A percentile compares a stretch with the other conserved stretches of the same genome.
These are phyloP conservation scores for Pycnonotus jocosus DNA, from an alignment of 2,113 vertebrate genomes.

Conservation along the genomic window DNA sequence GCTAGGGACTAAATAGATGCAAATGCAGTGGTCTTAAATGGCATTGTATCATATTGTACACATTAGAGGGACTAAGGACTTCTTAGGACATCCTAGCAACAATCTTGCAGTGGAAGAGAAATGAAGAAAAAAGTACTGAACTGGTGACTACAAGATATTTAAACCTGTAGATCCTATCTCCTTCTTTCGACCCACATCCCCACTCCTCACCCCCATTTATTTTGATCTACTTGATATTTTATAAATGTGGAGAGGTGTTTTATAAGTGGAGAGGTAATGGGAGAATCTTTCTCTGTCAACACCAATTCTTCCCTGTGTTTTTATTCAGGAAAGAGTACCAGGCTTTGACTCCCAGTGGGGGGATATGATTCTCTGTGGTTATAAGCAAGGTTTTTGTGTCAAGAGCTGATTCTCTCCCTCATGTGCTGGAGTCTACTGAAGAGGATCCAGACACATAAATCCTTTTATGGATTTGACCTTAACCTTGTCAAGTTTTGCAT, in stretches of 20 bases:
- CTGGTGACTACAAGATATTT: not conserved
- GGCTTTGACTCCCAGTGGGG: not conserved
- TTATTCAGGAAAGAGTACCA: not conserved
- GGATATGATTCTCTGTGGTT: not conserved
- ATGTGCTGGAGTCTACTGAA: not conserved
- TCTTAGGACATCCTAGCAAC: not conserved
- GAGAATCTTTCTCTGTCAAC: not conserved
- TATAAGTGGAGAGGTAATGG: not conserved
- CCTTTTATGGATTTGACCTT: constrained; percentile 20
- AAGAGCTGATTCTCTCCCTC: not conserved
- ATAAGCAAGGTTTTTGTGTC: constrained; percentile 5
- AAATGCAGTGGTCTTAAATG: not conserved
- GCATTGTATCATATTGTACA: not conserved
- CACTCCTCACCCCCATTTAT: accelerated
- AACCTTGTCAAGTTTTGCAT: not conserved
- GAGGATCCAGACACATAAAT: constrained; percentile 16
- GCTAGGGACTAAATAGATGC: not conserved
- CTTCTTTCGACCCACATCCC: not conserved
- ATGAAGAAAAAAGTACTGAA: not conserved
- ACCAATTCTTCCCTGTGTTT: not conserved
- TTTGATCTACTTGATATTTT: not conserved
- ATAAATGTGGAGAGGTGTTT: not conserved
- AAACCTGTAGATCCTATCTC: not conserved
- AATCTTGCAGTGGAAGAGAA: not conserved
- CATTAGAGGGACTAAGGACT: not conserved